These are phyloP conservation scores for Linurgus olivaceus DNA, from an alignment of 2,797 vertebrate genomes.

Conservation along the genomic window DNA sequence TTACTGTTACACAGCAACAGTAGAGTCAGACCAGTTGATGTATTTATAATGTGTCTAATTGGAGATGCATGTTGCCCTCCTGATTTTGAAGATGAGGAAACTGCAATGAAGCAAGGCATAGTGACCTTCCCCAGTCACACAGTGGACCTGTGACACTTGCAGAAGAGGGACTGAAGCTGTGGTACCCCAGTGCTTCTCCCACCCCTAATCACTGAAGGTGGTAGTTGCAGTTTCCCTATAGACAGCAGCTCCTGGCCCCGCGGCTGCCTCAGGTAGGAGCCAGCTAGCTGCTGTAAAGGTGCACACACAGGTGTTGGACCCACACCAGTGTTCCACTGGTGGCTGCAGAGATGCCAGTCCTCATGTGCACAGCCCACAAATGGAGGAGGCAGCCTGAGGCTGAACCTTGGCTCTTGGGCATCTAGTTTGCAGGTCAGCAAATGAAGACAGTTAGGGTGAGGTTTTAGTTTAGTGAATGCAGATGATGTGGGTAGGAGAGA, in stretches of 20 bases:
- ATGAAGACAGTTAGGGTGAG: neutral
- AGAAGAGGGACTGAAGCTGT: neutral
- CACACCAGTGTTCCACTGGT: neutral
- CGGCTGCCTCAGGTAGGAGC: accelerated
- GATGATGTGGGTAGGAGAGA: neutral
- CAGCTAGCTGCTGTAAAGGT: neutral
- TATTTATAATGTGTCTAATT: neutral
- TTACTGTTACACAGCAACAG: neutral
- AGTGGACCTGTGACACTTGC: neutral
- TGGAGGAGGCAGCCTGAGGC: neutral
- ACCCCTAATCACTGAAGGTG: neutral
- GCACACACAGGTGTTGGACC: accelerated
- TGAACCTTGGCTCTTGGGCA: neutral
- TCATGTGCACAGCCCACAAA: neutral
- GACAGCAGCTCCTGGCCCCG: accelerated
- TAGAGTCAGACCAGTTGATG: neutral
- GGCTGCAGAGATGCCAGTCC: neutral
- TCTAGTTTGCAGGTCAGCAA: neutral
- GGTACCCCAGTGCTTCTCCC: neutral
- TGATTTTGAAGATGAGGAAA: neutral
- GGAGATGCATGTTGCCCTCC: neutral
- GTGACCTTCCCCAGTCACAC: neutral
- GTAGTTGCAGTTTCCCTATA: neutral
- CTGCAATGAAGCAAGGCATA: neutral
- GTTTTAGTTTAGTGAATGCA: neutral